These are phyloP conservation scores for Melipona beecheii DNA, from an alignment of 2,888 invertebrate species.

Conservation along the genomic window DNA sequence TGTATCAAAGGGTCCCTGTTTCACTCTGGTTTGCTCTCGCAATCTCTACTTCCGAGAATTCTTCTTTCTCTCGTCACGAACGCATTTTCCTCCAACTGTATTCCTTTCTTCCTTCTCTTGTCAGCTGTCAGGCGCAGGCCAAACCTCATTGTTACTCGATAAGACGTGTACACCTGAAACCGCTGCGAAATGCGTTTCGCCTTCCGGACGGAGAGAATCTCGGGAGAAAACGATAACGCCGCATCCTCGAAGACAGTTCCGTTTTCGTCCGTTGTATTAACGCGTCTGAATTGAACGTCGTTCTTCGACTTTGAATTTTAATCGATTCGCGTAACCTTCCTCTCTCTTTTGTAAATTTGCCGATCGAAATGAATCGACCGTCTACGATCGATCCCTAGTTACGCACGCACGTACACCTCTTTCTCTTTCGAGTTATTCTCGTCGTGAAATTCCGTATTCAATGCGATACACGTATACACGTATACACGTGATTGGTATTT, in stretches of 20 bases:
- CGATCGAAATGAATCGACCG: neutral
- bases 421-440: neutral
- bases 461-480: neutral
- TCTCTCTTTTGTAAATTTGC: neutral
- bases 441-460: neutral
- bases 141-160: slow-evolving; percentile 53
- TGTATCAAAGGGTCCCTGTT: slow-evolving; percentile 75
- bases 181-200: slow-evolving; percentile 18
- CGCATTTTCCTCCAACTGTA: slow-evolving; percentile 40
- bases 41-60: slow-evolving; percentile 61
- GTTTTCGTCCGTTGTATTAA: too few relatives aligned
- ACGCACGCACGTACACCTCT: neutral
- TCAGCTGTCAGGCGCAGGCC: slow-evolving; percentile 62
- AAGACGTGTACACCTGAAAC: slow-evolving; percentile 33
- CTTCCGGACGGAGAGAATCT: neutral
- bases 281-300: neutral
- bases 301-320: neutral
- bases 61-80: slow-evolving; percentile 44
- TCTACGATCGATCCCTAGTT: neutral
- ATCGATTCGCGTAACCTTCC: neutral
- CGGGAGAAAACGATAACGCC: neutral
- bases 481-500: neutral
- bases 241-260: neutral
- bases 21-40: slow-evolving; percentile 63
- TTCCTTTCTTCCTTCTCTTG: slow-evolving; percentile 39